Evolutionary conservation across 2,888 invertebrate genomes (phyloP), one percentile per base, ranked within the genome.

Genomic region (Orchestes rusci): DNA sequence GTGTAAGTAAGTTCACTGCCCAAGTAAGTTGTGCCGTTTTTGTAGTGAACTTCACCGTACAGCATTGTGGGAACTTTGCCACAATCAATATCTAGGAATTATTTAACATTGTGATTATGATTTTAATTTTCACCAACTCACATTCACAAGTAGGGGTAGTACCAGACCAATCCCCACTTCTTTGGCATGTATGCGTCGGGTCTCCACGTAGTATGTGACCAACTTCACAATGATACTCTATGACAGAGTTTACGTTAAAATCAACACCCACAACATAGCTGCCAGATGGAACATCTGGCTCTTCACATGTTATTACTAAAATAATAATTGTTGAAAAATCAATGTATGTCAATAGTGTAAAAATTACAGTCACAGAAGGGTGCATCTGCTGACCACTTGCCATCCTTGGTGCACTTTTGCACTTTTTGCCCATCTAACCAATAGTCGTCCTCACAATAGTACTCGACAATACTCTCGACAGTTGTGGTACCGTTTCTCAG

Each of bases 201-300:
- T 82, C 82, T 0, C 92, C 91, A 4, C 80, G 75, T 47, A 92
- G 72, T 46, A 82, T 74, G 64, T 91, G 84, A 0, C 93, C 93
- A 1, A 79, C 75, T 64, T 91, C 90, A 63, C 93, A 93, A 60
- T 89, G 83, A 67, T 90, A 92, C 61, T 87, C 83, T 34, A 92
- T 89, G 19, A 77, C 79, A 0, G 91, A 89, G 65, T 90, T 88
- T 0, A 93, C 81, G 62, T 90, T 89, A 62, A 91, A 83, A 61
- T 90, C 90, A 61, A 90, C 90, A 0, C 89, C 90, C 13, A 89
- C 85, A 47, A 92, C 89, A 66, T 82, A 90, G 5, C 89, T 84
- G 4, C 89, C 91, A 0, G 83, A 71, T 0, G 90, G 89, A 1
- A 90, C 85, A 58, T 88, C 83, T 0, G 92, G 93, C 53, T 89